Base-by-base conservation (phyloP, 2,888 invertebrate genomes). In the Gnatocerus cornutus region DNA sequence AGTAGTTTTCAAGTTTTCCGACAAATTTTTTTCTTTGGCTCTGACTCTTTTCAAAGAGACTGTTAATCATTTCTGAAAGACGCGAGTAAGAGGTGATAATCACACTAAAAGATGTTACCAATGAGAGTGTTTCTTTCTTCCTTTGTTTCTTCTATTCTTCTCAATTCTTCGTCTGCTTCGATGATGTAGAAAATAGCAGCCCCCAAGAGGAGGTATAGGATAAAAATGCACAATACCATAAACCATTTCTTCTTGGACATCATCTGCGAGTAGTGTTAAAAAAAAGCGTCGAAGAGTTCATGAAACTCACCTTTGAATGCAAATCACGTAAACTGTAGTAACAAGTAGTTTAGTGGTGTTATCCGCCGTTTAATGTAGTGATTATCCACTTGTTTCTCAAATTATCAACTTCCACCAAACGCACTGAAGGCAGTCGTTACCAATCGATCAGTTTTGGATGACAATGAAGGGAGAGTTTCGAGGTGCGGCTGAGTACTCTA, bases 121-220 rank as follows among this genome's bases (percentile, higher is more conserved):
- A 45, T n/a, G 45, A 14, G 16, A 1, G 7, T 45, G 8, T 14
- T 8, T 12, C n/a, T 45, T 12, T 45, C n/a, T 45, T 45, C 45
- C 13, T 33, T 10, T 8, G 6, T 10, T 12, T 9, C 1, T 10
- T 45, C 33, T 1, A n/a, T n/a, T 12, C 41, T 41, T 12, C 10
- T 13, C 41, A 10, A 6, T 85, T 95, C 95, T 78, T 92, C 84
- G 30, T 88, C 89, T 79, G 91, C 90, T 86, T 96, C 95, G 77
- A 95, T 91, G 80, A 91, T 90, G 85, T 93, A 93, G 84, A 95
- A 96, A 77, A 95, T 92, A 72, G 90, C 91, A n/a, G 95, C 95
- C 7, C 95, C 96, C 69, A 95, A 88, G 78, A 94, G 86, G n/a
- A 81, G 64, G 73, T 81, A 81, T 10, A 79, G 61, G 16, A 76